Percentiles rank a stretch among this genome's conserved stretches.
Evolutionary conservation across 1,140 invertebrate species (phyloP).

Genomic region (Sitobion miscanthi): DNA sequence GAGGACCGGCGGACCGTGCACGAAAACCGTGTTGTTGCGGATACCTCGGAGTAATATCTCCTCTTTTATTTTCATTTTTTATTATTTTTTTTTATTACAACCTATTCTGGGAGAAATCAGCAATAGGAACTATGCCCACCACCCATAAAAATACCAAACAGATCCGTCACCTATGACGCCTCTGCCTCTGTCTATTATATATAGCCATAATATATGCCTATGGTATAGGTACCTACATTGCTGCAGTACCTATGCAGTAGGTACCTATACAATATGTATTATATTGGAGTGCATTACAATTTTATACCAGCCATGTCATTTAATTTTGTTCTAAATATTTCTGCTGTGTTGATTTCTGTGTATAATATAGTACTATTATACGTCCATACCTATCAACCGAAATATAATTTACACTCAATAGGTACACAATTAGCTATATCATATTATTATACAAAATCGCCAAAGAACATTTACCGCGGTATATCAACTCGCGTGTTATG

Average conservation of each 20-base stretch:
- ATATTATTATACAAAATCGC: not conserved
- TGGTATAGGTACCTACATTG: too few relatives aligned
- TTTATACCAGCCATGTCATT: not conserved
- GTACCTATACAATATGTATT: not conserved
- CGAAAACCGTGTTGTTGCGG: not conserved
- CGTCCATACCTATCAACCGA: not conserved
- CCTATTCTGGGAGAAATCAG: not conserved
- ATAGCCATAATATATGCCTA: too few relatives aligned
- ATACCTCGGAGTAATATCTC: not conserved
- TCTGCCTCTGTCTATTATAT: not conserved
- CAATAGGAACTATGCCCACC: not conserved
- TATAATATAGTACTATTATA: not conserved
- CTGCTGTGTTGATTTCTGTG: not conserved
- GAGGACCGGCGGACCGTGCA: conserved; percentile 9
- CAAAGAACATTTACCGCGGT: not conserved
- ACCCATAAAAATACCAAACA: not conserved
- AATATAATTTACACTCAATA: not conserved
- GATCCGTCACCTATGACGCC: not conserved
- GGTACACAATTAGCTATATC: not conserved
- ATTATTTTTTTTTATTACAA: not conserved
- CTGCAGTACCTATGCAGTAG: too few relatives aligned
- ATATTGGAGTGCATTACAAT: not conserved
- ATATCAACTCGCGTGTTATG: too few relatives aligned
- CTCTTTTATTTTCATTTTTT: not conserved
- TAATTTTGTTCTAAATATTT: not conserved